Conservation (phyloP, 2,888 invertebrate genomes). For the Taphrorychus bicolor region DNA sequence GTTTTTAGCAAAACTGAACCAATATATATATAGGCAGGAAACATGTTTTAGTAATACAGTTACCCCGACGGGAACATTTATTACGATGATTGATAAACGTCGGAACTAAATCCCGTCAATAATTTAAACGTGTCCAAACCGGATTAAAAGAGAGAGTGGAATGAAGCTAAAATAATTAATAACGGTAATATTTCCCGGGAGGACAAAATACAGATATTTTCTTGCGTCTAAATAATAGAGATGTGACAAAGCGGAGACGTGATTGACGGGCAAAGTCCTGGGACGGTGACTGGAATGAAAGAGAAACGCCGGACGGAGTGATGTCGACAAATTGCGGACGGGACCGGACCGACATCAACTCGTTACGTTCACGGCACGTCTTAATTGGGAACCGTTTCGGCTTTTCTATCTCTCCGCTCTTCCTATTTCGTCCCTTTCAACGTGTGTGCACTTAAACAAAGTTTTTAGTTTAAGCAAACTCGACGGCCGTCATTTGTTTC, state of each 20-base stretch:
- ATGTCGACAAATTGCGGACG: constrained; percentile 36
- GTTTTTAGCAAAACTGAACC: too few relatives aligned
- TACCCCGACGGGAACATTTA: not conserved
- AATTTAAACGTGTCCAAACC: constrained; percentile 26
- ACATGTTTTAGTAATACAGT: too few relatives aligned
- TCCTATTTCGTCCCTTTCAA: not conserved
- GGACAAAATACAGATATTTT: constrained; percentile 35
- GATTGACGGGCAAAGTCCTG: constrained; percentile 39
- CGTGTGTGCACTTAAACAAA: not conserved
- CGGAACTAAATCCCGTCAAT: constrained; percentile 24
- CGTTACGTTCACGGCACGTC: constrained; percentile 18
- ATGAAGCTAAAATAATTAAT: constrained; percentile 19
- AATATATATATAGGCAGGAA: too few relatives aligned
- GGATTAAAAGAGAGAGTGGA: constrained; percentile 26
- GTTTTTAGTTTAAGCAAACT: constrained; percentile 5
- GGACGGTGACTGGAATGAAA: constrained; percentile 36
- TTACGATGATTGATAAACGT: not conserved
- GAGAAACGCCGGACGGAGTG: constrained; percentile 29
- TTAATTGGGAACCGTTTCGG: constrained; percentile 22
- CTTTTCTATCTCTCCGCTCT: not conserved
- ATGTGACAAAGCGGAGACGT: constrained; percentile 34
- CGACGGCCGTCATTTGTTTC: constrained; percentile 53
- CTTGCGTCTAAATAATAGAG: constrained; percentile 37
- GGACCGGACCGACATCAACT: constrained; percentile 26
- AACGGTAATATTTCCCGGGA: constrained; percentile 27